phyloP scores from a whole-genome alignment of 2,797 vertebrate species.

The Oryzias sinensis region DNA sequence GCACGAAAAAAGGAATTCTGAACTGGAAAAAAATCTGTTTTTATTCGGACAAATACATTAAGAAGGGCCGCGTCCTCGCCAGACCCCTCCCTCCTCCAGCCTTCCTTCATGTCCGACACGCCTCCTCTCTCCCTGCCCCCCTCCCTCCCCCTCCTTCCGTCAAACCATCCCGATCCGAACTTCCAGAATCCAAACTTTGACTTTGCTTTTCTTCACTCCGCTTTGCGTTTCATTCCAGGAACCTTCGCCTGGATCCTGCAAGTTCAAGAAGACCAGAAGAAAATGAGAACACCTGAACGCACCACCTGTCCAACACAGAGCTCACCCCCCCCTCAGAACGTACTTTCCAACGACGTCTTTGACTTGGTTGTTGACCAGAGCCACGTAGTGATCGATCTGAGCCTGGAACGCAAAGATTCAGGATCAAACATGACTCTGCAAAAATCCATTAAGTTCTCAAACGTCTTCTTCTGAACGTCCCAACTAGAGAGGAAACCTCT shows the following conservation, averaged over 20 bases:
- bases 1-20: conserved; percentile 77
- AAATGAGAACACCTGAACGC: background rate
- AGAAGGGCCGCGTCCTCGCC: conserved; percentile 44
- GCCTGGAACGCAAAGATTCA: conserved; percentile 69
- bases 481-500: too few relatives aligned
- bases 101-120: conserved; percentile 18
- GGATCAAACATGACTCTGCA: background rate
- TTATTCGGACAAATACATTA: conserved; percentile 77
- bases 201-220: conserved; percentile 78
- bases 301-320: too few relatives aligned
- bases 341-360: conserved; percentile 90
- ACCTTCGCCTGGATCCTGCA: conserved; percentile 92
- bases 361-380: conserved; percentile 85
- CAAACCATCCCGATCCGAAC: conserved; percentile 55
- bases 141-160: background rate
- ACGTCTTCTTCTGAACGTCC: too few relatives aligned
- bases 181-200: conserved; percentile 31
- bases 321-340: conserved; percentile 49
- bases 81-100: conserved; percentile 33
- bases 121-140: background rate
- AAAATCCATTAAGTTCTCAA: too few relatives aligned
- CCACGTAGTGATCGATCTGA: conserved; percentile 91
- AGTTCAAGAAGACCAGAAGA: background rate
- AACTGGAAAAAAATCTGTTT: conserved; percentile 66
- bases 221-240: conserved; percentile 92